Percentiles rank a stretch among this genome's conserved stretches.
Evolutionary conservation across 2,888 invertebrate species (phyloP).

Genomic region (Onthophagus sagittarius): DNA sequence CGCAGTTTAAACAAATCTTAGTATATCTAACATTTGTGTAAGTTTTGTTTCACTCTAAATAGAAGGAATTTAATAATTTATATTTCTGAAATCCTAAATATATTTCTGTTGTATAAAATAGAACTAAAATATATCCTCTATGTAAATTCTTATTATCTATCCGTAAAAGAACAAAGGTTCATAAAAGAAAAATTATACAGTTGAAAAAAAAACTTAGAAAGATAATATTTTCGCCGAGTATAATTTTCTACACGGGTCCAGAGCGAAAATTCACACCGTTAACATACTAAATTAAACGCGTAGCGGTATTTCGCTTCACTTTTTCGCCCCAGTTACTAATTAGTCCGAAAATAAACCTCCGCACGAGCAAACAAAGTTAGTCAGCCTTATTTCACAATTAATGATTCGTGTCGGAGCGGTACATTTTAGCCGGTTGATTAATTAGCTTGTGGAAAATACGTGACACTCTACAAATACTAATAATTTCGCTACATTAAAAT

Average conservation of each 20-base stretch:
- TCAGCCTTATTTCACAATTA: neutral
- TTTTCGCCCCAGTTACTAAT: neutral
- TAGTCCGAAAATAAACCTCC: neutral
- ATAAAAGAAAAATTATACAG: too few relatives aligned
- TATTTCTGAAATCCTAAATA: too few relatives aligned
- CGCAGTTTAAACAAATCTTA: too few relatives aligned
- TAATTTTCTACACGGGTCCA: neutral
- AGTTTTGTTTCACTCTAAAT: too few relatives aligned
- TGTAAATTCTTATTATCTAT: too few relatives aligned
- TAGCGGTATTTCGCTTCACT: neutral
- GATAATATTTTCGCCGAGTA: too few relatives aligned
- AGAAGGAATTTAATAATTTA: too few relatives aligned
- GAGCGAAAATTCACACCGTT: neutral
- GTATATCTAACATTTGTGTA: too few relatives aligned
- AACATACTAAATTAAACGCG: neutral
- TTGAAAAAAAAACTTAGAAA: too few relatives aligned
- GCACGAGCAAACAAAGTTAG: neutral
- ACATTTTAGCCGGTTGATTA: neutral
- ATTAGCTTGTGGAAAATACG: neutral
- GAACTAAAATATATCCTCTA: too few relatives aligned
- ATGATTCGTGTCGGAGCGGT: neutral
- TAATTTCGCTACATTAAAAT: neutral
- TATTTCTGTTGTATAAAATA: too few relatives aligned
- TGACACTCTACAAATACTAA: neutral
- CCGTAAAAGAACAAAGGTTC: too few relatives aligned